Conservation (phyloP, 2,797 vertebrate genomes). For the Lagodon rhomboides region DNA sequence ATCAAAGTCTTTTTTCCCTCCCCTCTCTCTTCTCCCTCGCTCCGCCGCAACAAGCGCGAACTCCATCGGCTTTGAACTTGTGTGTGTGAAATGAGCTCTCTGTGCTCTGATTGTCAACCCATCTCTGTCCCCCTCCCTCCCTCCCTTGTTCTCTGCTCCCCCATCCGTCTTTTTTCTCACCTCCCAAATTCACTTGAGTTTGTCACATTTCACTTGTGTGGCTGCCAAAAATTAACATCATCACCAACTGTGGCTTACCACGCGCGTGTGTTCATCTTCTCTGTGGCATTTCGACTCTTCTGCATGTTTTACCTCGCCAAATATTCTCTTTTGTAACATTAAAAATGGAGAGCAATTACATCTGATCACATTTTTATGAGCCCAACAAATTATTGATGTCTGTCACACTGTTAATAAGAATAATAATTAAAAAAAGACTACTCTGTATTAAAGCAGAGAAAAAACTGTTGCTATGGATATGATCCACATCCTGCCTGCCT, state of each 20-base stretch:
- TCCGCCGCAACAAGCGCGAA: constrained; percentile 72
- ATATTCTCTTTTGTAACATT: constrained; percentile 27
- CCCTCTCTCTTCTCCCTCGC: constrained; percentile 55
- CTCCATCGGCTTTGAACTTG: constrained; percentile 82
- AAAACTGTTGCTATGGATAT: constrained; percentile 44
- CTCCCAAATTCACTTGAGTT: constrained; percentile 46
- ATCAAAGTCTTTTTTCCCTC: constrained; percentile 76
- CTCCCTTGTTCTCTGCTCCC: constrained; percentile 50
- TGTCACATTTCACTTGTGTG: constrained; percentile 42
- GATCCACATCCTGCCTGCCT: constrained; percentile 38
- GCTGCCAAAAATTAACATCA: constrained; percentile 38
- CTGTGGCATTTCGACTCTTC: neutral
- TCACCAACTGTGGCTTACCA: constrained; percentile 32
- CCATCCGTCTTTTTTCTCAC: constrained; percentile 31
- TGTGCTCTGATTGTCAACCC: constrained; percentile 80
- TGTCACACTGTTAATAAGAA: constrained; percentile 44
- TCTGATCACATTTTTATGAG: constrained; percentile 27
- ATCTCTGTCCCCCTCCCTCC: constrained; percentile 48
- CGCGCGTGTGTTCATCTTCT: constrained; percentile 15
- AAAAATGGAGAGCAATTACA: constrained; percentile 1
- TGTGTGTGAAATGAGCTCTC: constrained; percentile 81
- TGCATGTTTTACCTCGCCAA: constrained; percentile 3
- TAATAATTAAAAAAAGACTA: constrained; percentile 7
- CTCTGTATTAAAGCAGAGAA: constrained; percentile 22
- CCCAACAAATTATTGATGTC: constrained; percentile 40